These are phyloP conservation scores for Mirza zaza DNA, from an alignment of 2,113 vertebrate genomes.

Conservation along the genomic window DNA sequence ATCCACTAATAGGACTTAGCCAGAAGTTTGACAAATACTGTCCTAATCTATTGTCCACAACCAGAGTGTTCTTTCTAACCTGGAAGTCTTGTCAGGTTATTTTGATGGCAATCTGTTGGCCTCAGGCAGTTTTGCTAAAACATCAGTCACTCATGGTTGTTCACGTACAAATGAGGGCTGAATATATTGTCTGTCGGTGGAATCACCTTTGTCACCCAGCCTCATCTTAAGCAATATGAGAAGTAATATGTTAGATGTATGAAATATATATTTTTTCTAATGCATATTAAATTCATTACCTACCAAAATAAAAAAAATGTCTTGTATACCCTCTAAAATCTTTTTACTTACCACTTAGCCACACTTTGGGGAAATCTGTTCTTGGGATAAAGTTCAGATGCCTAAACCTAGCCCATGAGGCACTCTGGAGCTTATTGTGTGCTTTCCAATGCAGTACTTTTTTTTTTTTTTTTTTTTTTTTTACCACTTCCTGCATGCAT, in stretches of 20 bases:
- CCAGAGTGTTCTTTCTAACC: neutral
- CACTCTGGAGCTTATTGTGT: neutral
- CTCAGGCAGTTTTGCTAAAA: neutral
- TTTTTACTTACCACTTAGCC: neutral
- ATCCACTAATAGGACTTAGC: neutral
- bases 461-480: neutral
- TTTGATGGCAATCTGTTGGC: neutral
- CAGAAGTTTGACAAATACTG: neutral
- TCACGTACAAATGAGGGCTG: neutral
- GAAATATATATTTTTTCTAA: no score
- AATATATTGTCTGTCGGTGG: neutral
- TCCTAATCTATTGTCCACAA: neutral
- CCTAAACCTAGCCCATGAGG: neutral
- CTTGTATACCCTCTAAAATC: neutral
- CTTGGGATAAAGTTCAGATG: neutral
- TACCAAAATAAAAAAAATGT: neutral
- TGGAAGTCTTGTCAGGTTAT: neutral
- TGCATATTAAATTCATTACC: neutral
- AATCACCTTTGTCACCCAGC: neutral
- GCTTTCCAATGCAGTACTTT: neutral
- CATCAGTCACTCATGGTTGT: neutral
- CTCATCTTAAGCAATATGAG: conserved; percentile 23
- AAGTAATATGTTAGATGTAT: neutral
- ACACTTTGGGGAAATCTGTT: neutral
- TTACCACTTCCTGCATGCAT: neutral